These are phyloP conservation scores for Heliconius congener DNA, from an alignment of 1,140 invertebrate species.

Conservation along the genomic window DNA sequence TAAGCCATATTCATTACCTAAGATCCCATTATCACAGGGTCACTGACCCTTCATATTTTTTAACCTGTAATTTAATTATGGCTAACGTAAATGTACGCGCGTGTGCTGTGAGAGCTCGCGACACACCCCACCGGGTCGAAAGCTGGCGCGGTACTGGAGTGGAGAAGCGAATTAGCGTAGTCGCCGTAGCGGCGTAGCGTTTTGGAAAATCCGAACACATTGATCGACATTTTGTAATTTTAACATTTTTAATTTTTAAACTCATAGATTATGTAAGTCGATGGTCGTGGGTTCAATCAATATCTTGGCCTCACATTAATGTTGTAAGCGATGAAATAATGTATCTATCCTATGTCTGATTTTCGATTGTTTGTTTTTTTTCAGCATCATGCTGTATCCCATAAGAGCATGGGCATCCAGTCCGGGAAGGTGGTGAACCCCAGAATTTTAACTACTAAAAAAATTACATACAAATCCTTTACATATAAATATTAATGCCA, in stretches of 20 bases:
- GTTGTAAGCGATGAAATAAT: too few relatives aligned
- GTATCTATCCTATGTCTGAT: too few relatives aligned
- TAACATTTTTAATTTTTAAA: neutral
- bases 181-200: conserved; percentile 53
- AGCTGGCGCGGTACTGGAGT: conserved; percentile 60
- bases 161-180: conserved; percentile 26
- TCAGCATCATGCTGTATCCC: too few relatives aligned
- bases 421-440: too few relatives aligned
- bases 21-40: conserved; percentile 57
- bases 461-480: too few relatives aligned
- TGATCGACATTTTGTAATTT: conserved; percentile 48
- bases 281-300: neutral
- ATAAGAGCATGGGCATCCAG: too few relatives aligned
- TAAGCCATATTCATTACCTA: conserved; percentile 54
- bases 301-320: too few relatives aligned
- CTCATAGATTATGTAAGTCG: neutral
- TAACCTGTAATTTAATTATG: conserved; percentile 66
- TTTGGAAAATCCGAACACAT: conserved; percentile 60
- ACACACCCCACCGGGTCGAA: conserved; percentile 45
- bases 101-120: conserved; percentile 32
- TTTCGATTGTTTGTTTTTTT: too few relatives aligned
- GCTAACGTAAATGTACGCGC: conserved; percentile 64
- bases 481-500: too few relatives aligned
- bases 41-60: conserved; percentile 52
- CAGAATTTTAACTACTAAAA: too few relatives aligned